Base-by-base conservation (phyloP, 2,113 vertebrate genomes). In the Marmota monax region DNA sequence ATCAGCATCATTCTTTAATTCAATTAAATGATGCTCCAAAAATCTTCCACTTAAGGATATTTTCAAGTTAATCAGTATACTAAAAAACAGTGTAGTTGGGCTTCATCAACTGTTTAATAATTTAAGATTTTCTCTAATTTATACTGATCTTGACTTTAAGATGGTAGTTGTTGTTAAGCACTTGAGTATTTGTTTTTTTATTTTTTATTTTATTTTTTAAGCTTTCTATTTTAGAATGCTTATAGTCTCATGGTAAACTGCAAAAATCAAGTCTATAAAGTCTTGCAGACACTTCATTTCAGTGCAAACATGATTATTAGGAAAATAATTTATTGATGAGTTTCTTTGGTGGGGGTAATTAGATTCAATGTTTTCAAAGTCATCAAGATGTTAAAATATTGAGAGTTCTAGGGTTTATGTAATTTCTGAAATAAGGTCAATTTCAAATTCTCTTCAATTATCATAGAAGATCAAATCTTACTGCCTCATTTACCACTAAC, bases 341-440 rank as follows among this genome's bases (percentile, higher is more conserved):
- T 79, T 83, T 32, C 69, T 91, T 85, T 94, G 63, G n/a, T 77
- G 23, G n/a, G n/a, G 2, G 0, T 70, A 63, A 82, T 4, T 78
- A 65, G 25, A 70, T 65, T 80, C 5, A 79, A 8, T 82, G 45
- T 1, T 74, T 85, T 77, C 9, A 48, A 65, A 85, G 16, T 63
- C 32, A 94, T 65, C 5, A 83, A 37, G 14, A 77, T 70, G 18
- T n/a, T 80, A 87, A 92, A 89, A 77, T 69, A 83, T 58, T 94
- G 56, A 82, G 4, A 78, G 23, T 1, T 63, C 7, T 80, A 80
- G 88, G 18, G 2, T 85, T 94, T 78, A 58, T 12, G 0, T 70
- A 67, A 12, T 89, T 92, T 93, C 32, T 91, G 1, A 23, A 93
- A 86, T 95, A 65, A 89, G 17, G 5, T 32, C 53, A 85, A 88